A percentile compares a stretch with the other conserved stretches of the same genome.
Evolutionary conservation across 2,888 invertebrate genomes (phyloP).

Genomic region (Cosmia trapezina): DNA sequence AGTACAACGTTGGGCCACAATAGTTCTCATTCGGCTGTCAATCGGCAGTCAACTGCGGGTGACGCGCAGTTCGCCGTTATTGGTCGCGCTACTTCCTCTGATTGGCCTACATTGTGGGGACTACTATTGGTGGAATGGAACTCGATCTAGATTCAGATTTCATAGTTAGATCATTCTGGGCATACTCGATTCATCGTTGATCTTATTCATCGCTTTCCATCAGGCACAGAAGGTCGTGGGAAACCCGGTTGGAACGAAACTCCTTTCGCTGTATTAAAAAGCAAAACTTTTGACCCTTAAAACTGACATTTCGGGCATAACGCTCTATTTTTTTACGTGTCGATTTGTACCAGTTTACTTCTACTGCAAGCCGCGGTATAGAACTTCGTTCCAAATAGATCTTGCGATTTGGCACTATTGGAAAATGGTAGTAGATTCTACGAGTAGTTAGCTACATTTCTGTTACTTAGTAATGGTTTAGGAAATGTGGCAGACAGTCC

Average conservation of each 20-base stretch:
- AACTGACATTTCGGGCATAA: too few relatives aligned
- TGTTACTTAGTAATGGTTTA: not conserved
- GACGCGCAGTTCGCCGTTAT: conserved; percentile 51
- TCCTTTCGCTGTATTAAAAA: too few relatives aligned
- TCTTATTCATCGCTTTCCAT: not conserved
- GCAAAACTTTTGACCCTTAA: too few relatives aligned
- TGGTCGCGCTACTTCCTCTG: conserved; percentile 38
- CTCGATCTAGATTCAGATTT: conserved; percentile 23
- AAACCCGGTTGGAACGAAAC: too few relatives aligned
- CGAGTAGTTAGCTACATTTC: too few relatives aligned
- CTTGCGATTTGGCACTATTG: not conserved
- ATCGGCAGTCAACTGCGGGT: conserved; percentile 37
- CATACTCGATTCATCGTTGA: not conserved
- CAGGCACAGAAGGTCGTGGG: not conserved
- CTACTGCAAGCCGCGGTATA: too few relatives aligned
- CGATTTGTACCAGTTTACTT: too few relatives aligned
- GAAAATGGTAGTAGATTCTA: not conserved
- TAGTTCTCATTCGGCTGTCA: conserved; percentile 37
- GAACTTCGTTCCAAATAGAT: too few relatives aligned
- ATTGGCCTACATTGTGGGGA: conserved; percentile 47
- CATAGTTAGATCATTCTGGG: not conserved
- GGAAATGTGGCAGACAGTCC: not conserved
- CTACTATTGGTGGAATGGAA: conserved; percentile 34
- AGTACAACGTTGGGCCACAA: conserved; percentile 17
- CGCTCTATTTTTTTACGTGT: too few relatives aligned